Percentiles rank a stretch among this genome's conserved stretches.
Evolutionary conservation across 2,888 invertebrate genomes (phyloP).

Genomic region (Drosophila nigritarsus): DNA sequence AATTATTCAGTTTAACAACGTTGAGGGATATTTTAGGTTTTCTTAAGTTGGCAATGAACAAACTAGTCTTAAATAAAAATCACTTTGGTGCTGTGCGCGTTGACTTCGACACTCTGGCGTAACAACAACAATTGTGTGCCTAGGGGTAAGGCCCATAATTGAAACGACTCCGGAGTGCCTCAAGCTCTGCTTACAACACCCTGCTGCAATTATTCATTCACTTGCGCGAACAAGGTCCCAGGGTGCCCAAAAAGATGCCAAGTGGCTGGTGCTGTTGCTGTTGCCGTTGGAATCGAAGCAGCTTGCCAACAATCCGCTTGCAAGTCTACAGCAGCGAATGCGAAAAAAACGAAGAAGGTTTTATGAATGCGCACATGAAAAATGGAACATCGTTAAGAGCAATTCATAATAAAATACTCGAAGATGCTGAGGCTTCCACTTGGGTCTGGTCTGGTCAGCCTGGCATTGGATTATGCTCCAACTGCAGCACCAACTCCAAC

Average conservation of each 20-base stretch:
- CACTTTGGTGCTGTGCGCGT: neutral
- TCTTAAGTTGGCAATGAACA: neutral
- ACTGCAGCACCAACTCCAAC: neutral
- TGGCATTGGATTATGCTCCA: neutral
- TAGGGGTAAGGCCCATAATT: constrained; percentile 43
- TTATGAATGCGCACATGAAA: constrained; percentile 85
- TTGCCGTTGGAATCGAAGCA: constrained; percentile 43
- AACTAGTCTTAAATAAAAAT: constrained; percentile 1
- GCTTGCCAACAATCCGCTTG: constrained; percentile 61
- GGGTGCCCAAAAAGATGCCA: constrained; percentile 3
- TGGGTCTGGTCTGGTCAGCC: constrained; percentile 31
- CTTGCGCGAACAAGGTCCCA: constrained; percentile 39
- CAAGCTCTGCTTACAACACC: constrained; percentile 65
- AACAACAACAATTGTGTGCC: constrained; percentile 20
- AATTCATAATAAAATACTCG: constrained; percentile 84
- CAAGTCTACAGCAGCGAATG: constrained; percentile 43
- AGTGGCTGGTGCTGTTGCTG: constrained; percentile 25
- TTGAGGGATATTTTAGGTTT: neutral
- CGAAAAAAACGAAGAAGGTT: constrained; percentile 72
- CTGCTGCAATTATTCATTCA: constrained; percentile 75
- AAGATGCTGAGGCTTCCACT: constrained; percentile 1
- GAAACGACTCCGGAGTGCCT: constrained; percentile 46
- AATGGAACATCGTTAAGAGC: constrained; percentile 85
- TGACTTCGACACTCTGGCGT: constrained; percentile 24
- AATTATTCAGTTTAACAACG: neutral